These are phyloP conservation scores for Neodon shergylaensis DNA, from an alignment of 2,113 vertebrate species.

Conservation along the genomic window DNA sequence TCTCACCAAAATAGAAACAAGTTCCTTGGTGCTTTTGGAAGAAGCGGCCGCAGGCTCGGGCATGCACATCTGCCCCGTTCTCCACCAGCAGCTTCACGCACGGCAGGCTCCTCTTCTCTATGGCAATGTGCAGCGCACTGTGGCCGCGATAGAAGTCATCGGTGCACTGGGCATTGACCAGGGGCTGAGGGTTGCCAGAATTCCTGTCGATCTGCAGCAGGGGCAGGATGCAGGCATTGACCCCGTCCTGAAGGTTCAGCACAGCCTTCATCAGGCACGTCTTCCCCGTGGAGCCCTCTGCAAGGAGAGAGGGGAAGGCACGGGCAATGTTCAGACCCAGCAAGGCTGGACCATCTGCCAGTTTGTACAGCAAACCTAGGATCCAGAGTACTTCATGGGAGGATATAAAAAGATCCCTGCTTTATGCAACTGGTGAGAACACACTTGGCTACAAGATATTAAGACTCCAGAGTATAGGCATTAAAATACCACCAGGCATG, in stretches of 20 bases:
- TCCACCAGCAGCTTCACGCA: slow-evolving; percentile 91
- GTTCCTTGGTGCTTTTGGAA: slow-evolving; percentile 90
- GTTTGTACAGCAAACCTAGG: background rate
- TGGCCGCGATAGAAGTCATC: slow-evolving; percentile 93
- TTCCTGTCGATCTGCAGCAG: slow-evolving; percentile 90
- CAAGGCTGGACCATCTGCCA: background rate
- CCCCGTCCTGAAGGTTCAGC: slow-evolving; percentile 90
- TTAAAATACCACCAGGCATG: background rate
- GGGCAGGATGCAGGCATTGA: slow-evolving; percentile 89
- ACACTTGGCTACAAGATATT: background rate
- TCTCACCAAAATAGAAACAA: slow-evolving; percentile 96
- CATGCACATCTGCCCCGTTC: slow-evolving; percentile 92
- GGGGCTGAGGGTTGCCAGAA: slow-evolving; percentile 85
- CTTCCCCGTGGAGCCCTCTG: slow-evolving; percentile 94
- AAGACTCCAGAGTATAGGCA: background rate
- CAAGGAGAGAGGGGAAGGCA: background rate
- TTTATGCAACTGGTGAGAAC: background rate
- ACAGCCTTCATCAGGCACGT: slow-evolving; percentile 95
- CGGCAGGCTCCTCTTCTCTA: slow-evolving; percentile 91
- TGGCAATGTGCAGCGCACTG: slow-evolving; percentile 95
- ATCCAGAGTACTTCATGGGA: background rate
- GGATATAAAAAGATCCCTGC: background rate
- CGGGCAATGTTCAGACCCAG: background rate
- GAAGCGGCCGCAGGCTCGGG: slow-evolving; percentile 92
- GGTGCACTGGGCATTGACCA: slow-evolving; percentile 91